Evolutionary conservation across 1,140 invertebrate genomes (phyloP).

Genomic region (Drosophila cardini): DNA sequence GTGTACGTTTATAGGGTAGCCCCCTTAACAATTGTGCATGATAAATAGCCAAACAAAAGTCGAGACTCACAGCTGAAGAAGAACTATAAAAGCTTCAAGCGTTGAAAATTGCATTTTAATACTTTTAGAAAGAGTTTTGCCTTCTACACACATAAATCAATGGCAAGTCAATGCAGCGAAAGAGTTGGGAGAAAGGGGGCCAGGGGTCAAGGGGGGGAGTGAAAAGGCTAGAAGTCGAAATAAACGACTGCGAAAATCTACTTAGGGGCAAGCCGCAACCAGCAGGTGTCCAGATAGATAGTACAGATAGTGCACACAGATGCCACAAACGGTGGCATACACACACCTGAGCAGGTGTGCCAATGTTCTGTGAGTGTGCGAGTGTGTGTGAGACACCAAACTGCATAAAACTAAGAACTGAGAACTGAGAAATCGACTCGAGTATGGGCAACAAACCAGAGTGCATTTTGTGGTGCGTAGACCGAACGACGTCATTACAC

Average conservation of each 20-base stretch:
- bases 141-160: slow-evolving; percentile 59
- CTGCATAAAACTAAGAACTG: slow-evolving; percentile 19
- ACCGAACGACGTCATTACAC: slow-evolving; percentile 45
- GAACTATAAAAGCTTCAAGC: slow-evolving; percentile 53
- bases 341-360: too few species aligned
- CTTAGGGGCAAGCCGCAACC: slow-evolving; percentile 39
- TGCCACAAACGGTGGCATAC: slow-evolving; percentile 1
- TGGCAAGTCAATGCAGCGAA: slow-evolving; percentile 62
- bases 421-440: slow-evolving; percentile 8
- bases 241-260: slow-evolving; percentile 69
- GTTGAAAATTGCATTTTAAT: slow-evolving; percentile 75
- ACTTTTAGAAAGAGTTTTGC: slow-evolving; percentile 47
- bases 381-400: slow-evolving; percentile 6
- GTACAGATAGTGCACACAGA: slow-evolving; percentile 19
- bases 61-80: slow-evolving; percentile 27
- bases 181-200: neutral
- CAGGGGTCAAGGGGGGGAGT: neutral
- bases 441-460: slow-evolving; percentile 25
- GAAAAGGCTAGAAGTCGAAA: slow-evolving; percentile 44
- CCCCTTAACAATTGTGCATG: slow-evolving; percentile 59
- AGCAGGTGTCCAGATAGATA: slow-evolving; percentile 44
- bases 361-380: neutral
- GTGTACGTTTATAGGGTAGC: slow-evolving; percentile 40
- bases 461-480: slow-evolving; percentile 44
- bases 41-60: slow-evolving; percentile 62